Percentiles rank a stretch among this genome's conserved stretches.
These are phyloP conservation scores for Propithecus perrieri DNA, from an alignment of 2,797 vertebrate genomes.

Conservation along the genomic window DNA sequence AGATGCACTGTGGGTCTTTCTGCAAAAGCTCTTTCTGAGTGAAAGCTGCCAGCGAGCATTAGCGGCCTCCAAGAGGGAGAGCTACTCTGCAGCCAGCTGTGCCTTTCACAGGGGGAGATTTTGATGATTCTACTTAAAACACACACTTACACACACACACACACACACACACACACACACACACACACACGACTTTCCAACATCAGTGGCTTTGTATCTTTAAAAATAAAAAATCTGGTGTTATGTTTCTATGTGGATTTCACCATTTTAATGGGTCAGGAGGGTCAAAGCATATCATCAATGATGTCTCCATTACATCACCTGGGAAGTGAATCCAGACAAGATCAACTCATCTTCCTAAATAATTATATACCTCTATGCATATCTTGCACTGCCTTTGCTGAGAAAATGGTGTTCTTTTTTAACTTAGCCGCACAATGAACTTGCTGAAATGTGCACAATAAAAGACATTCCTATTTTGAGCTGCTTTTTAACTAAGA, in stretches of 20 bases:
- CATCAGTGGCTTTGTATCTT: not conserved
- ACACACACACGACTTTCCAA: not conserved
- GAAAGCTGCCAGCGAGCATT: not conserved
- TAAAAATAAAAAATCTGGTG: not conserved
- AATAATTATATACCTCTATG: conserved; percentile 57
- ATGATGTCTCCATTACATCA: conserved; percentile 31
- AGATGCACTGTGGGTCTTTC: not conserved
- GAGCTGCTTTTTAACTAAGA: conserved; percentile 74
- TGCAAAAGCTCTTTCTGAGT: conserved; percentile 39
- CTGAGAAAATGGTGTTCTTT: conserved; percentile 58
- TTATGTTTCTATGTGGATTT: not conserved
- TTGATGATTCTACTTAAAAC: not conserved
- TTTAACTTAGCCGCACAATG: conserved; percentile 71
- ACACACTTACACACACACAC: not conserved
- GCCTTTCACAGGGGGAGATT: conserved; percentile 12
- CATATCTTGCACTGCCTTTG: not conserved
- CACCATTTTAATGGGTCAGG: not conserved
- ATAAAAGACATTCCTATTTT: conserved; percentile 74
- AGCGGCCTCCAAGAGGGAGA: not conserved
- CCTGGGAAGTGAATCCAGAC: not conserved
- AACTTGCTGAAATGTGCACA: conserved; percentile 64
- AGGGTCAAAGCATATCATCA: conserved; percentile 48
- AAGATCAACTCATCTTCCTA: not conserved
- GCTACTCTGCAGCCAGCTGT: not conserved
- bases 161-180: not conserved